phyloP scores from a whole-genome alignment of 2,797 vertebrate species.

The Chloroceryle inda region DNA sequence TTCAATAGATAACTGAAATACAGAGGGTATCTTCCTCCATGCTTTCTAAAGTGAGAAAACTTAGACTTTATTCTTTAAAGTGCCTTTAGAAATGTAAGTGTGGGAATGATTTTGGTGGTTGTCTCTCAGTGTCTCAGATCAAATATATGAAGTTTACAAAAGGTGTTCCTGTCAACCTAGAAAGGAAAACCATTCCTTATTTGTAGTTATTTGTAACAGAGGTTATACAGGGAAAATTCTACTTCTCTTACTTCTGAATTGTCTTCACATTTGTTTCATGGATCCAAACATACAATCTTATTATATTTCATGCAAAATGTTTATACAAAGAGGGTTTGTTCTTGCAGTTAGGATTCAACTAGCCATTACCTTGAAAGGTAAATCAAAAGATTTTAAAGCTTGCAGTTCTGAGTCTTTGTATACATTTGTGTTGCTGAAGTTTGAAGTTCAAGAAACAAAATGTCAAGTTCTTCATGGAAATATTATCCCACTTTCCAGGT shows the following conservation, averaged over 20 bases:
- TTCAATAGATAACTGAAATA: conserved; percentile 14
- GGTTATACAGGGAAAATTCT: not conserved
- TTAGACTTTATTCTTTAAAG: not conserved
- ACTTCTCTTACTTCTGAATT: not conserved
- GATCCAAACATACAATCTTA: not conserved
- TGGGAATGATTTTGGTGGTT: not conserved
- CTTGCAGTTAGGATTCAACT: not conserved
- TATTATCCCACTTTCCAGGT: not conserved
- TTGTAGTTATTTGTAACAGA: not conserved
- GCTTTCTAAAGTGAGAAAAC: not conserved
- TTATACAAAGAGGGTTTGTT: not conserved
- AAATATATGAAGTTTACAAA: not conserved
- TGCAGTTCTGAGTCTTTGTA: not conserved
- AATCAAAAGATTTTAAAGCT: conserved; percentile 22
- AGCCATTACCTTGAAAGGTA: not conserved
- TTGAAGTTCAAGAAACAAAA: not conserved
- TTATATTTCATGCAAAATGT: not conserved
- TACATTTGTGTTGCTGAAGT: not conserved
- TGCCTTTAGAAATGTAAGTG: not conserved
- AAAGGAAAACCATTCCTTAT: not conserved
- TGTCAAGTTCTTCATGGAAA: not conserved
- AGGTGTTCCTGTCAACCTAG: not conserved
- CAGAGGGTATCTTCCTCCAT: not conserved
- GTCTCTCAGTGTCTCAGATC: not conserved
- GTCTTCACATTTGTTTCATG: not conserved